Evolutionary conservation across 2,113 vertebrate genomes (phyloP).

Genomic region (Leiothrix lutea): DNA sequence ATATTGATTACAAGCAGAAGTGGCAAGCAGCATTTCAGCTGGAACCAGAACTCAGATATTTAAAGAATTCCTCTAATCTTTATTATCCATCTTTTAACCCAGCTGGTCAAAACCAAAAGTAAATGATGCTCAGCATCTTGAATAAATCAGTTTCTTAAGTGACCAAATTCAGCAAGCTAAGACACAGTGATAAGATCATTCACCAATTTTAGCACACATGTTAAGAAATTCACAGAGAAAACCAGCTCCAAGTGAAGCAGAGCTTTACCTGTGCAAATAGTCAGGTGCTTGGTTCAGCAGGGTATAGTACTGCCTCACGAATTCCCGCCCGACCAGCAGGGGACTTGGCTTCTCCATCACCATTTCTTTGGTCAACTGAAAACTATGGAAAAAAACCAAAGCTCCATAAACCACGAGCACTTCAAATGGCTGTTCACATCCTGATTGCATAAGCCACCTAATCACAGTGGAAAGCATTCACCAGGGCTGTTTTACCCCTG

Average conservation of each 20-base stretch:
- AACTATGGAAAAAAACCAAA: constrained; percentile 42
- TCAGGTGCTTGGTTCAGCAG: constrained; percentile 97
- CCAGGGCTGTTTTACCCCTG: not conserved
- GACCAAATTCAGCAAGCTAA: not conserved
- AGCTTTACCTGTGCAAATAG: constrained; percentile 90
- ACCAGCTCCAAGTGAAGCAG: not conserved
- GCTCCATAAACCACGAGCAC: not conserved
- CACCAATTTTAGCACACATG: not conserved
- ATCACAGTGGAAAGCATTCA: not conserved
- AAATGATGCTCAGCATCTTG: fast-evolving
- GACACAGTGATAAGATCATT: not conserved
- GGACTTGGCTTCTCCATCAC: constrained; percentile 99
- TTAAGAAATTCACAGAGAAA: not conserved
- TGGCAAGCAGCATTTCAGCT: not conserved
- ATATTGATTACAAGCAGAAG: not conserved
- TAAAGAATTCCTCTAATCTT: not conserved
- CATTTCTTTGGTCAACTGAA: constrained; percentile 99
- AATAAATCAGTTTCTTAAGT: not conserved
- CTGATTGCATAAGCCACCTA: not conserved
- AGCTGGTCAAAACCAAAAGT: not conserved
- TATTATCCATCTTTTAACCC: not conserved
- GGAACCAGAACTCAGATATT: not conserved
- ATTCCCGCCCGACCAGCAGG: constrained; percentile 99
- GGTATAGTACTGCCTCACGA: constrained; percentile 99
- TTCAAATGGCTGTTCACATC: not conserved